Evolutionary conservation across 2,113 vertebrate species (phyloP).

Genomic region (Odontesthes bonariensis): DNA sequence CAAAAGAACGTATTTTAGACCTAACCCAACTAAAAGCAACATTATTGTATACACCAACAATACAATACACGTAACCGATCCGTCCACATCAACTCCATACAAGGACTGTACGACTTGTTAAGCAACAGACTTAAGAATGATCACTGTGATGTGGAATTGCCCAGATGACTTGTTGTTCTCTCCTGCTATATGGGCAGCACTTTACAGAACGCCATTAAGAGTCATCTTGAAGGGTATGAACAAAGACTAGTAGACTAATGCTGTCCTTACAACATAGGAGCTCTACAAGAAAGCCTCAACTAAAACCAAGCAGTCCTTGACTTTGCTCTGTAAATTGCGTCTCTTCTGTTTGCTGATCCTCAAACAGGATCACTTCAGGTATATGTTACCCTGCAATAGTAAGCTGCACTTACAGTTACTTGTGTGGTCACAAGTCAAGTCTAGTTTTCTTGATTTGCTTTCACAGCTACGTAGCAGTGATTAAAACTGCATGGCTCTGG

Average conservation of each 20-base stretch:
- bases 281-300: constrained; percentile 10
- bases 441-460: constrained; percentile 11
- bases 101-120: too few relatives aligned
- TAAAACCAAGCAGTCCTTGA: constrained; percentile 12
- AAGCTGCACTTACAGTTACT: background rate
- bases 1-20: too few relatives aligned
- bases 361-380: background rate
- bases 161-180: too few relatives aligned
- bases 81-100: too few relatives aligned
- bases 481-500: constrained; percentile 34
- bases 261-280: constrained; percentile 6
- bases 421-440: constrained; percentile 10
- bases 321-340: background rate
- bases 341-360: constrained; percentile 13
- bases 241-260: background rate
- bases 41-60: too few relatives aligned
- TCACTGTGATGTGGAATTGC: too few relatives aligned
- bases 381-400: constrained; percentile 3
- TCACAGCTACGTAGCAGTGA: constrained; percentile 16
- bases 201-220: too few relatives aligned
- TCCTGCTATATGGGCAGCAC: too few relatives aligned
- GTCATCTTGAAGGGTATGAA: too few relatives aligned
- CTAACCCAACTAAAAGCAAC: too few relatives aligned
- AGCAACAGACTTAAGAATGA: too few relatives aligned
- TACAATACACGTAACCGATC: too few relatives aligned